Percentiles rank a stretch among this genome's conserved stretches.
Evolutionary conservation across 1,140 invertebrate genomes (phyloP).

Genomic region (Sarcophaga peregrina): DNA sequence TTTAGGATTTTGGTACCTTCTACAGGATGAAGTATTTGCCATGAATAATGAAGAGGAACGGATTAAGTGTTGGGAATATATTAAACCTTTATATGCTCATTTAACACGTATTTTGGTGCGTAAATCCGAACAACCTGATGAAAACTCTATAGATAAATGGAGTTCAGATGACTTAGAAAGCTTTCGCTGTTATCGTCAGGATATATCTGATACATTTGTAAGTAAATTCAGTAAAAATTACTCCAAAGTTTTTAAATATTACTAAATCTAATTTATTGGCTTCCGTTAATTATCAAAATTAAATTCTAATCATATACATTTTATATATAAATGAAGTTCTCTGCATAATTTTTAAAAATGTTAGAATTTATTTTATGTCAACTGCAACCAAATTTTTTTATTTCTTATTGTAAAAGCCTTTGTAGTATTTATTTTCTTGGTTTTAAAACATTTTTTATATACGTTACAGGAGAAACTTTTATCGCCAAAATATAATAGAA

Average conservation of each 20-base stretch:
- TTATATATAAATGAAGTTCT: background rate
- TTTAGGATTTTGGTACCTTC: slow-evolving; percentile 90
- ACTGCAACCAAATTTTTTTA: too few species aligned
- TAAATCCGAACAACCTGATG: slow-evolving; percentile 64
- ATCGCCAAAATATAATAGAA: too few species aligned
- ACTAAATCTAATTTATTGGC: too few species aligned
- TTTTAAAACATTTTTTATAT: too few species aligned
- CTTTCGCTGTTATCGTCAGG: slow-evolving; percentile 90
- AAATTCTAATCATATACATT: background rate
- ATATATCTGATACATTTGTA: slow-evolving; percentile 88
- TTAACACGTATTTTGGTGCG: slow-evolving; percentile 60
- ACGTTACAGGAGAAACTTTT: too few species aligned
- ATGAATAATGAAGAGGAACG: slow-evolving; percentile 57
- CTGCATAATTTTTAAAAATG: background rate
- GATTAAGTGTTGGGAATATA: slow-evolving; percentile 59
- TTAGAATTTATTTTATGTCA: too few species aligned
- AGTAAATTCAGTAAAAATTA: slow-evolving; percentile 47
- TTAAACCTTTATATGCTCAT: slow-evolving; percentile 64
- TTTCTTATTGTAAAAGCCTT: too few species aligned
- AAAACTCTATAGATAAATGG: slow-evolving; percentile 62
- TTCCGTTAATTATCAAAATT: too few species aligned
- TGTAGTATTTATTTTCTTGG: too few species aligned
- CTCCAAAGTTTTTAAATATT: background rate
- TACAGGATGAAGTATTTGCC: slow-evolving; percentile 73
- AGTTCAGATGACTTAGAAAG: slow-evolving; percentile 82